A percentile compares a stretch with the other conserved stretches of the same genome.
Evolutionary conservation across 2,113 vertebrate genomes (phyloP).

Genomic region (Lamprologus tigripictilis): DNA sequence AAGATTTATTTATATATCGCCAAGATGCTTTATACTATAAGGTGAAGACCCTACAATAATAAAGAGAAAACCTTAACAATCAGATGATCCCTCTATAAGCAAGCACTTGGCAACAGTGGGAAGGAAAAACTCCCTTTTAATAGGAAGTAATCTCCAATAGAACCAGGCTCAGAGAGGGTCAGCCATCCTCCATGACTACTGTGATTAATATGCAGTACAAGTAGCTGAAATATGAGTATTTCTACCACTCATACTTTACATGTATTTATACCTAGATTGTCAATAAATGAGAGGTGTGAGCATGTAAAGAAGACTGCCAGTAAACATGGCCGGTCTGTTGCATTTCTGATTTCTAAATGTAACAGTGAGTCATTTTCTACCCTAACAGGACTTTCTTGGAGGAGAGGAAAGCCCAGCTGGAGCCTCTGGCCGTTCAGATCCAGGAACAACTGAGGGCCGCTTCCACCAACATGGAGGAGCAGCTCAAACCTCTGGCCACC

Average conservation of each 20-base stretch:
- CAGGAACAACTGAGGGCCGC: constrained; percentile 29
- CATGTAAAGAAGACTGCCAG: neutral
- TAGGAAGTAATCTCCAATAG: neutral
- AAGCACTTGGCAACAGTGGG: neutral
- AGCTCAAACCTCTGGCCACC: constrained; percentile 39
- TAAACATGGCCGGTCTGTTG: neutral
- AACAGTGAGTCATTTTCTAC: neutral
- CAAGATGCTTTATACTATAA: neutral
- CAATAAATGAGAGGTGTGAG: neutral
- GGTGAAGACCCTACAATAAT: neutral
- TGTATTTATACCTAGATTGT: neutral
- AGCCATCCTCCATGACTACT: neutral
- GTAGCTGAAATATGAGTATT: neutral
- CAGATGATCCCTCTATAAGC: neutral
- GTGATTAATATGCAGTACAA: neutral
- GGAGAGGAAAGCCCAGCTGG: constrained; percentile 25
- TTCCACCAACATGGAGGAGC: constrained; percentile 2
- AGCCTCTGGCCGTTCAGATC: constrained; percentile 37
- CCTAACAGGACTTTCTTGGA: constrained; percentile 44
- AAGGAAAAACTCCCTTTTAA: neutral
- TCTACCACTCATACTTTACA: neutral
- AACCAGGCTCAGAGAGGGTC: neutral
- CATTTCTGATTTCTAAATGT: neutral
- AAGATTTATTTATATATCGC: neutral
- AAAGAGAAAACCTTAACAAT: neutral